Evolutionary conservation across 2,797 vertebrate species (phyloP).

Genomic region (Tachyglossus aculeatus): DNA sequence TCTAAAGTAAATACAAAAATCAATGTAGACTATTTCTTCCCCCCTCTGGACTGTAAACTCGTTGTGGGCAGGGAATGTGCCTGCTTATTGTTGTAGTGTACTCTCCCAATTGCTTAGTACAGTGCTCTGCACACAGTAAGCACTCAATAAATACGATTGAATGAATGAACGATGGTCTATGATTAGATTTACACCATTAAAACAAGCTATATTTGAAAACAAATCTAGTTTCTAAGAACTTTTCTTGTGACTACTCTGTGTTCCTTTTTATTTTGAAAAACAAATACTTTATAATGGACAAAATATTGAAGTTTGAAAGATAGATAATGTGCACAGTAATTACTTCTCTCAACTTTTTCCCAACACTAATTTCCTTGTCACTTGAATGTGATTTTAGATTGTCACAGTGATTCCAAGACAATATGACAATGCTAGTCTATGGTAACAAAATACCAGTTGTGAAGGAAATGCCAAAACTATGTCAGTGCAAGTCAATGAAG

Average conservation of each 20-base stretch:
- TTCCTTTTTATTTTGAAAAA: constrained; percentile 44
- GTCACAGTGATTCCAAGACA: constrained; percentile 10
- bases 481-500: background rate
- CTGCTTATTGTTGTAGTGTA: no score
- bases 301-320: constrained; percentile 38
- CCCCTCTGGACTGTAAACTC: no score
- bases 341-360: background rate
- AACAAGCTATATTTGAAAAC: background rate
- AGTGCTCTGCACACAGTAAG: no score
- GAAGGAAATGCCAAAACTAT: background rate
- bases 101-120: no score
- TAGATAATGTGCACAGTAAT: constrained; percentile 14
- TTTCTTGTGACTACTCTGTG: background rate
- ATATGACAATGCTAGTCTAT: constrained; percentile 1
- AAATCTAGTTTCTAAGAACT: constrained; percentile 16
- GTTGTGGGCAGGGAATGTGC: no score
- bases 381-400: constrained; percentile 12
- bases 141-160: no score
- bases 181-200: no score
- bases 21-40: no score
- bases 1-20: no score
- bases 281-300: background rate
- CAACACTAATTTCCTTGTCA: constrained; percentile 16
- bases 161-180: no score
- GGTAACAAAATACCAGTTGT: constrained; percentile 11